Evolutionary conservation across 1,140 invertebrate genomes (phyloP), one percentile per base, ranked within the genome.

Genomic region (Anastatus disparis): DNA sequence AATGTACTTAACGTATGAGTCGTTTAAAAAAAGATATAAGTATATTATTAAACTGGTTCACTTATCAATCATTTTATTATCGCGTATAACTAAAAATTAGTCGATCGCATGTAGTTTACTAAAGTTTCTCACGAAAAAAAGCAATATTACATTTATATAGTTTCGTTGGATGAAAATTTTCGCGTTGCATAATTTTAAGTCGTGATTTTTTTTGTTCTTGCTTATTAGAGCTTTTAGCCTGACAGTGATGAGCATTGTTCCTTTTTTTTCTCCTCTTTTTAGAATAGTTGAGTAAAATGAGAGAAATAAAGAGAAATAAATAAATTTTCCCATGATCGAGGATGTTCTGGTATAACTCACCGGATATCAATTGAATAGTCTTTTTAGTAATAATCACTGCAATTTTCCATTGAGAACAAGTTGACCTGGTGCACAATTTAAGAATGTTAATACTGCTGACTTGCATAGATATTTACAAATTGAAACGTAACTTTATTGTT

Each of bases 21-120:
- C 31, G 62, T 31, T 8, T 9, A 24, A 35, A 31, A 50, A 50
- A 48, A 38, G 15, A 42, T 13, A 15, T 42, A 3, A 17, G 38
- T 26, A 24, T 64, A 64, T 53, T 53, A 64, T 64, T 64, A 64
- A n/a, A 52, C 31, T 24, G 48, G 27, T 24, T n/a, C 20, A 31
- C 31, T 64, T 64, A 64, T 64, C 62, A 35, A 64, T 53, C 44
- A 63, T 50, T 50, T 15, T 17, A 29, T 44, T 38, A 35, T 63
- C 46, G 7, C 61, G 46, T 38, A 50, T 50, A 27, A 6, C 15
- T 10, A 35, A 35, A 29, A 26, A 63, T 62, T 61, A 62, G 24
- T 3, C 17, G 59, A 27, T 52, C 52, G 66, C 66, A 17, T 53
- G 59, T 17, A 52, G 53, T 3, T 17, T 13, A 35, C n/a, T 24